phyloP scores from a whole-genome alignment of 1,140 invertebrate species.

The Drosophila sp. region DNA sequence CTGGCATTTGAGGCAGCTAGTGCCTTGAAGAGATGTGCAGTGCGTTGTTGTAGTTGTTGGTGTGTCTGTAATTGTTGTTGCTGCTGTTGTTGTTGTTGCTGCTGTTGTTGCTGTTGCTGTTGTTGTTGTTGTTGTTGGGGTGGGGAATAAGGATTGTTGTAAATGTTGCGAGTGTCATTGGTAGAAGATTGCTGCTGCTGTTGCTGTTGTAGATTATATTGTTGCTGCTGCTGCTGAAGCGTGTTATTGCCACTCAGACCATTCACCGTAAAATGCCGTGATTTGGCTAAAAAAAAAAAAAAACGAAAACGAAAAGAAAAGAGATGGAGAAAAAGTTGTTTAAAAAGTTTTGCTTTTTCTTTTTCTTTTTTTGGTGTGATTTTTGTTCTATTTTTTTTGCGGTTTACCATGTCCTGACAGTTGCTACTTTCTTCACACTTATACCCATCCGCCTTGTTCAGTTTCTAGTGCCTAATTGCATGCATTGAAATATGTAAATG shows the following conservation, averaged over 20 bases:
- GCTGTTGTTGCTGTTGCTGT: constrained; percentile 50
- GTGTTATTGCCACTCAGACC: constrained; percentile 77
- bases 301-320: constrained; percentile 14
- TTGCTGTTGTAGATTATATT: constrained; percentile 64
- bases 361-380: constrained; percentile 21
- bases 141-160: constrained; percentile 78
- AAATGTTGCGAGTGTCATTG: constrained; percentile 77
- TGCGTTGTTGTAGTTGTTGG: constrained; percentile 54
- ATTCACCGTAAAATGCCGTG: constrained; percentile 80
- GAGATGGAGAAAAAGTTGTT: constrained; percentile 10
- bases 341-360: constrained; percentile 2
- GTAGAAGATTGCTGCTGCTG: constrained; percentile 49
- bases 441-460: neutral
- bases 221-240: constrained; percentile 68
- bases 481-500: constrained; percentile 82
- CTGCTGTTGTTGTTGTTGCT: constrained; percentile 47
- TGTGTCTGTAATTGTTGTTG: constrained; percentile 44
- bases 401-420: constrained; percentile 48
- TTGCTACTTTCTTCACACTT: constrained; percentile 23
- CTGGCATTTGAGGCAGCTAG: constrained; percentile 52
- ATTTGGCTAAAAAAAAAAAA: constrained; percentile 66
- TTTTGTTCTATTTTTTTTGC: neutral
- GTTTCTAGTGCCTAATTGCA: constrained; percentile 67
- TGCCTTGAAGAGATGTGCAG: constrained; percentile 69
- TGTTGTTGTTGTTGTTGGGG: constrained; percentile 53